Evolutionary conservation across 2,113 vertebrate genomes (phyloP).

Genomic region (Arenaria interpres): DNA sequence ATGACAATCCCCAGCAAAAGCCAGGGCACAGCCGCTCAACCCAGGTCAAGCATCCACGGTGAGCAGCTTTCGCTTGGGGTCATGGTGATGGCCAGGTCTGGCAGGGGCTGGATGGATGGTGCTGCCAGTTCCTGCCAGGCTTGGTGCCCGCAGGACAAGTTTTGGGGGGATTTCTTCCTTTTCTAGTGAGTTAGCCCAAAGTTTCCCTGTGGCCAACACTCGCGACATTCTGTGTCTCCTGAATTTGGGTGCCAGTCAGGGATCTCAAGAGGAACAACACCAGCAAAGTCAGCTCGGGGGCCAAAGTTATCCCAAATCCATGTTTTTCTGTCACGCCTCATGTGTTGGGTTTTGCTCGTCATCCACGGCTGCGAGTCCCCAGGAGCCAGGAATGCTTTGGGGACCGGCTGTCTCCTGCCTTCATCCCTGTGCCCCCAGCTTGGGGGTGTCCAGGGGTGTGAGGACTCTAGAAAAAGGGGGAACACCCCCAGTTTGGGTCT

Average conservation of each 20-base stretch:
- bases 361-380: fast-evolving
- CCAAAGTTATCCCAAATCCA: background rate
- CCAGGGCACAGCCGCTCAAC: fast-evolving
- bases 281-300: background rate
- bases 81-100: background rate
- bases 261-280: background rate
- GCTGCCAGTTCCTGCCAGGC: background rate
- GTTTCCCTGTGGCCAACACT: fast-evolving
- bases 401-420: background rate
- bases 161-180: background rate
- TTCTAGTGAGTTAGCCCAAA: background rate
- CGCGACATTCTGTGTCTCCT: fast-evolving
- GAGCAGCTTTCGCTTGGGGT: fast-evolving
- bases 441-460: fast-evolving
- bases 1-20: constrained; percentile 26
- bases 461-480: background rate
- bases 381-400: background rate
- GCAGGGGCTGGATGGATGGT: background rate
- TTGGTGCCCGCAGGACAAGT: background rate
- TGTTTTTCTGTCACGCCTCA: fast-evolving
- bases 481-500: background rate
- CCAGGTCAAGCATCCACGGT: fast-evolving
- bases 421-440: background rate
- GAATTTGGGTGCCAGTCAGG: background rate
- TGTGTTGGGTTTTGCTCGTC: background rate